Percentiles rank a stretch among this genome's conserved stretches.
phyloP scores from a whole-genome alignment of 2,888 invertebrate genomes.

The Amphimallon solstitiale region DNA sequence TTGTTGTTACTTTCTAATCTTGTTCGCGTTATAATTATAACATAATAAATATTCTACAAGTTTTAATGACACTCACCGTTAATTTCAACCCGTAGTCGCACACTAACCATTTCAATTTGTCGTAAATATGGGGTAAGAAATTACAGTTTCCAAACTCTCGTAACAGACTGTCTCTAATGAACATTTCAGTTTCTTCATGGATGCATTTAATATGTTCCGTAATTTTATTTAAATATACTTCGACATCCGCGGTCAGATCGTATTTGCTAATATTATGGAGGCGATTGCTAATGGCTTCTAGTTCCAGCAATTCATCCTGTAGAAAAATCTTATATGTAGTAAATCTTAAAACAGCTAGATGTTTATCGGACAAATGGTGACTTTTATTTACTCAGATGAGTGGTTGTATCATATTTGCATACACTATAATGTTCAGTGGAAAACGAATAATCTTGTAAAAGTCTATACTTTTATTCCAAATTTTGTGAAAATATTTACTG shows the following conservation, averaged over 20 bases:
- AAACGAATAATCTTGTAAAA: too few species aligned
- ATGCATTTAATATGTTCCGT: constrained; percentile 9
- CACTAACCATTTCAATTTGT: constrained; percentile 35
- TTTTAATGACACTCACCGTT: constrained; percentile 41
- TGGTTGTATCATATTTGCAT: too few species aligned
- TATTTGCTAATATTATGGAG: background rate
- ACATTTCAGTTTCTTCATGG: background rate
- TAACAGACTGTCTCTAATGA: constrained; percentile 28
- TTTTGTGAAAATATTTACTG: too few species aligned
- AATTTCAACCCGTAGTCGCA: constrained; percentile 41
- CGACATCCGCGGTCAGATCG: background rate
- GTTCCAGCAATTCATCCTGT: background rate
- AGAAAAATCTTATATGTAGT: too few species aligned
- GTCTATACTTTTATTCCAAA: too few species aligned
- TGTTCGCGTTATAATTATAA: too few species aligned
- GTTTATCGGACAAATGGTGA: too few species aligned
- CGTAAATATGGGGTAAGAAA: constrained; percentile 37
- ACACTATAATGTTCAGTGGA: too few species aligned
- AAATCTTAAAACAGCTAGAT: too few species aligned
- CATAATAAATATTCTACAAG: too few species aligned
- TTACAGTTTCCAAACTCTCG: constrained; percentile 43
- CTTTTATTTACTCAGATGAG: too few species aligned
- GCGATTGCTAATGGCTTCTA: background rate
- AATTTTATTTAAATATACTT: constrained; percentile 9
- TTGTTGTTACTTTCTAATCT: too few species aligned